Conservation (phyloP, 1,140 invertebrate genomes). For the Drosophila punjabiensis region DNA sequence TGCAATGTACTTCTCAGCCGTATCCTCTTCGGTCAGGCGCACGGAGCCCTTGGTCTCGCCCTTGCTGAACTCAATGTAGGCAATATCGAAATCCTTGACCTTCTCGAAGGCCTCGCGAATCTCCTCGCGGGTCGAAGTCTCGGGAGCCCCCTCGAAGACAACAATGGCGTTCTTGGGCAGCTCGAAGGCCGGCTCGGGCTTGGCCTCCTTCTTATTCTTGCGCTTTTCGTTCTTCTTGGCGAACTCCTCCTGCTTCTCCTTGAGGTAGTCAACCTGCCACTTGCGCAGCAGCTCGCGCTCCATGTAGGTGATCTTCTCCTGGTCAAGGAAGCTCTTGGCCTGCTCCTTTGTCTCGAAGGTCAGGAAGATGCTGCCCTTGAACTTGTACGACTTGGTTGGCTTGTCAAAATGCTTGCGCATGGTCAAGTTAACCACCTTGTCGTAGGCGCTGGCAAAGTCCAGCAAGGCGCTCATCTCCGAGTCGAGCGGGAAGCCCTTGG, state of each 20-base stretch:
- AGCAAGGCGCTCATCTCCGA: conserved; percentile 90
- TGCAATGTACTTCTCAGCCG: conserved; percentile 88
- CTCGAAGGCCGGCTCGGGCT: conserved; percentile 85
- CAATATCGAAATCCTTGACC: conserved; percentile 87
- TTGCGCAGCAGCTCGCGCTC: conserved; percentile 90
- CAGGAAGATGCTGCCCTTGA: conserved; percentile 96
- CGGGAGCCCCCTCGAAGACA: conserved; percentile 88
- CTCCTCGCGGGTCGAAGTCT: conserved; percentile 89
- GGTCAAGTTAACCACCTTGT: conserved; percentile 91
- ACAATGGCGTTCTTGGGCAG: conserved; percentile 90
- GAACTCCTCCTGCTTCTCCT: conserved; percentile 90
- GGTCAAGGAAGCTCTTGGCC: conserved; percentile 87
- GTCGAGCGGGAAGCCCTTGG: conserved; percentile 94
- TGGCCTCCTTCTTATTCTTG: conserved; percentile 87
- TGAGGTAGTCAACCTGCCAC: conserved; percentile 90
- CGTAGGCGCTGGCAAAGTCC: conserved; percentile 90
- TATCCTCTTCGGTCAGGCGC: conserved; percentile 89
- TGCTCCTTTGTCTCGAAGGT: conserved; percentile 92
- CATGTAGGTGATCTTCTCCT: conserved; percentile 88
- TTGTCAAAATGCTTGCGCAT: conserved; percentile 91
- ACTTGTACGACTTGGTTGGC: conserved; percentile 88
- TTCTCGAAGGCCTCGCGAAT: conserved; percentile 90
- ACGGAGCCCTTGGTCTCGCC: conserved; percentile 91
- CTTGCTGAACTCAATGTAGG: conserved; percentile 91
- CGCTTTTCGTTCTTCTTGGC: conserved; percentile 83